Base-by-base conservation (phyloP, 1,140 invertebrate species). In the Cydia amplana region DNA sequence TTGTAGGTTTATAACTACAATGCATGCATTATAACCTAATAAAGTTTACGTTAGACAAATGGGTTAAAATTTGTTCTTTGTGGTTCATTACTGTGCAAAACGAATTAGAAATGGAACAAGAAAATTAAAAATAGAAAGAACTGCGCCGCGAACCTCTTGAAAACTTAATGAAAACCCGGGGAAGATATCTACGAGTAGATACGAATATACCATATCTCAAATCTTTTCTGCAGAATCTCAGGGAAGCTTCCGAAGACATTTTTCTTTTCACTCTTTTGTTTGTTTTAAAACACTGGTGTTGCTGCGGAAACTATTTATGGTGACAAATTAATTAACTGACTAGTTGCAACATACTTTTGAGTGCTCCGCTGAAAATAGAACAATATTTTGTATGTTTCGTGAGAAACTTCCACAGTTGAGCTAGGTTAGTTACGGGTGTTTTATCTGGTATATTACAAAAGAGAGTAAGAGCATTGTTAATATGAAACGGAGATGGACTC, bases 91-190 rank as follows among this genome's bases (percentile, higher is more conserved):
- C 32, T 14, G 28, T 25, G 7, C 1, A 40, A 40, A 70, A 36
- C n/a, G 14, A 36, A 70, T 36, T 70, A 70, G 32, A 70, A 70
- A 70, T 36, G 43, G 20, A 60, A 36, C 20, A 70, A 70, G 25
- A 18, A 36, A 36, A 70, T 40, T 40, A 70, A 36, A n/a, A 70
- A 40, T 18, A 70, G 63, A 72, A 70, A 72, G 55, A 65, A 40
- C 28, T 46, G 18, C 67, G 43, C 73, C 73, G 60, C 51, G 14
- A 28, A 55, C 73, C 63, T 72, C 32, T 74, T 74, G 23, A 77
- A 51, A 77, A 77, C 49, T 75, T 77, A 77, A 74, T 74, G 73
- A 77, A 77, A 77, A 77, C 46, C 76, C 49, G 51, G 36, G 65
- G 46, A 77, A 72, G 73, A 77, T 72, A 72, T 72, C 49, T 72